Evolutionary conservation across 2,113 vertebrate species (phyloP).

Genomic region (Neogobius melanostomus): DNA sequence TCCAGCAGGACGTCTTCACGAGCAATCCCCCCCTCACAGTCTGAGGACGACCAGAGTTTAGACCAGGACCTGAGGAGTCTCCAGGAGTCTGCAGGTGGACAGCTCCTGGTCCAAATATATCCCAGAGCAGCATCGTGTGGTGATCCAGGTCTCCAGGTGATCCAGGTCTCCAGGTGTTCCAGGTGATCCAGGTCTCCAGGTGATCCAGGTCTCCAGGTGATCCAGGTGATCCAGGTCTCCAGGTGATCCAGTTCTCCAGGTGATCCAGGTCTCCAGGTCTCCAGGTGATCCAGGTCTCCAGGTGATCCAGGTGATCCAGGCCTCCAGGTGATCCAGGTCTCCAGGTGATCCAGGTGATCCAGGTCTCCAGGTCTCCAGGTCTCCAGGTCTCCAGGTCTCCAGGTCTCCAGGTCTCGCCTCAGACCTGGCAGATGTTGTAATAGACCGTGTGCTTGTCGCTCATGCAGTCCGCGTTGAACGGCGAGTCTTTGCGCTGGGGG

Average conservation of each 20-base stretch:
- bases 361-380: neutral
- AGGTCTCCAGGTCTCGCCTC: neutral
- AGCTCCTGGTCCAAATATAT: no score
- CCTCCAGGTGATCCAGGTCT: neutral
- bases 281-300: no score
- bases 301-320: neutral
- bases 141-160: no score
- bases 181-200: no score
- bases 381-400: neutral
- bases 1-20: no score
- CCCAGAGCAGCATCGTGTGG: no score
- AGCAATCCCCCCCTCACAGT: neutral
- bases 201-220: neutral
- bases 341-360: neutral
- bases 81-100: no score
- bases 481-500: constrained; percentile 65
- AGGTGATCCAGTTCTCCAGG: neutral
- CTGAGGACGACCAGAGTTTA: neutral
- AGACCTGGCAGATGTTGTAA: constrained; percentile 85
- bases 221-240: neutral
- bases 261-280: no score
- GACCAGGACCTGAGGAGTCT: neutral
- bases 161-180: no score
- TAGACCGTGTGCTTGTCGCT: constrained; percentile 71
- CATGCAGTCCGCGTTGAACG: constrained; percentile 67